Base-by-base conservation (phyloP, 1,140 invertebrate species). In the Gryllus bimaculatus region DNA sequence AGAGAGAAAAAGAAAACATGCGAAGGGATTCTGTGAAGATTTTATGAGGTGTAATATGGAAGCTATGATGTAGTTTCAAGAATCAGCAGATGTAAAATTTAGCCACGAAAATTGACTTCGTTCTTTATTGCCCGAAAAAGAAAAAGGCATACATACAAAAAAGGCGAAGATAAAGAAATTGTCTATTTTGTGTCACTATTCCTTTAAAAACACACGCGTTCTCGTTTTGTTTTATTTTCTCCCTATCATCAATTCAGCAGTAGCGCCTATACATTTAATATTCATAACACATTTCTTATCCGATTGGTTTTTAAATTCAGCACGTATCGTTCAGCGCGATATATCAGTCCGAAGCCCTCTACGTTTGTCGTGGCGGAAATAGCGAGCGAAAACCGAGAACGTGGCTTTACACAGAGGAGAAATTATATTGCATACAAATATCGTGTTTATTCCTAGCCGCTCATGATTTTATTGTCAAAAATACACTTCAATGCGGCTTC, bases 371-470 rank as follows among this genome's bases (percentile, higher is more conserved):
- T 1, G 54, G 54, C 54, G 54, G 54, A 66, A 66, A 66, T 66
- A 66, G 54, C 54, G 10, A 66, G 54, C 54, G 54, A 66, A n/a
- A 66, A 66, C 18, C 18, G 10, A 66, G 54, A 66, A 66, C 54
- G 54, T 66, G 54, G 10, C 54, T 66, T 66, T 66, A 3, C 54
- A 66, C 54, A 18, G 10, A 10, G 18, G 10, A 66, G 54, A 66
- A 66, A 66, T 66, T 66, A 66, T 66, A 66, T 66, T 66, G 54
- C 54, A 66, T 66, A 66, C 54, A 66, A 66, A 66, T 66, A 66
- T 66, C 54, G 54, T 66, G 18, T 66, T 66, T 66, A 18, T 66
- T 66, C 54, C 54, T 66, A 10, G 54, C 54, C 10, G 10, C 18
- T 66, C 54, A 66, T 66, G 54, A 66, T 66, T 66, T 66, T 66